Evolutionary conservation across 1,140 invertebrate genomes (phyloP).

Genomic region (Melipona quadrifasciata): DNA sequence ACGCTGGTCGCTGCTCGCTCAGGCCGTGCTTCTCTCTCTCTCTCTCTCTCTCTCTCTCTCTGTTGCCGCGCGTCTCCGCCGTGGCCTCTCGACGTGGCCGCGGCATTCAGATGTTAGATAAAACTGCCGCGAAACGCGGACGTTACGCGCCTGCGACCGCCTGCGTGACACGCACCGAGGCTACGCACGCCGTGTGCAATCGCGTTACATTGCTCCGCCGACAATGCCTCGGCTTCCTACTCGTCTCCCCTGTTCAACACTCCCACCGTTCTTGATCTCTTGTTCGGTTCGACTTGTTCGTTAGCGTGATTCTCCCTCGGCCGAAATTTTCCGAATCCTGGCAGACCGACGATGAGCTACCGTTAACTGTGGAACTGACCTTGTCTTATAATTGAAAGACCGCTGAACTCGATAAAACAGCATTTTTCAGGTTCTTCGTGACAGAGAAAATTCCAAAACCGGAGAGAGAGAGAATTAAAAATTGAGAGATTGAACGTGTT

Average conservation of each 20-base stretch:
- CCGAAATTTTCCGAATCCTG: background rate
- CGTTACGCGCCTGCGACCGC: slow-evolving; percentile 31
- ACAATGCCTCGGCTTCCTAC: background rate
- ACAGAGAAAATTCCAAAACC: no score
- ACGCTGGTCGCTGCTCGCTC: slow-evolving; percentile 44
- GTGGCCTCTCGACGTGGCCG: slow-evolving; percentile 60
- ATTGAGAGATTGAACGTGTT: no score
- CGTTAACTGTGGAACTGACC: background rate
- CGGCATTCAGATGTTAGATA: slow-evolving; percentile 74
- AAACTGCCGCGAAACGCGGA: slow-evolving; percentile 56
- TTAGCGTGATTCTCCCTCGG: background rate
- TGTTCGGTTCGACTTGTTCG: no score
- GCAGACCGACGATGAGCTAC: background rate
- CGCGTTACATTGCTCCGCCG: background rate
- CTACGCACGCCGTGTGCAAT: slow-evolving; percentile 17
- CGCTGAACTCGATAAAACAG: background rate
- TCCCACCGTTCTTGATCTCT: no score
- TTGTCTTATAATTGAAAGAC: no score
- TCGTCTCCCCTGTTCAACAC: background rate
- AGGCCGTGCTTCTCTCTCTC: slow-evolving; percentile 6
- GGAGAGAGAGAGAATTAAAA: no score
- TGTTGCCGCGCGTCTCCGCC: slow-evolving; percentile 45
- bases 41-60: no score
- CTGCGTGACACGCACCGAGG: slow-evolving; percentile 20
- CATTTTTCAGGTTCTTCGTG: no score